phyloP scores from a whole-genome alignment of 2,113 vertebrate genomes.

The Leptosomus discolor region DNA sequence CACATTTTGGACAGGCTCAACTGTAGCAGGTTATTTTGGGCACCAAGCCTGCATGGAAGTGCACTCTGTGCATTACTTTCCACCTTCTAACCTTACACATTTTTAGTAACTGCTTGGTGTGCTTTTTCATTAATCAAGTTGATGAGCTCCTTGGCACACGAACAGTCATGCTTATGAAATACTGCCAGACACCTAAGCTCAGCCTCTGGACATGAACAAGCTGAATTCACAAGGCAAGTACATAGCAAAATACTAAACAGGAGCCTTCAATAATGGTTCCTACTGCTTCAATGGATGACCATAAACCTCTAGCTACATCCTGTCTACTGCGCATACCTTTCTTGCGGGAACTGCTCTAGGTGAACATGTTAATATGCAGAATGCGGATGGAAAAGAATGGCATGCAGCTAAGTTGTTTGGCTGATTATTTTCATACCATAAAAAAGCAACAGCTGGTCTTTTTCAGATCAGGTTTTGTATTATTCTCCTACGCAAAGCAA shows the following conservation, averaged over 20 bases:
- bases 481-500: neutral
- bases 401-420: neutral
- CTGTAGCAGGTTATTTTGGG: neutral
- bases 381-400: neutral
- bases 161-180: neutral
- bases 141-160: neutral
- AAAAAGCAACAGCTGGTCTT: neutral
- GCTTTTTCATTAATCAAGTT: neutral
- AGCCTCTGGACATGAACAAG: neutral
- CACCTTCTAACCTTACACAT: neutral
- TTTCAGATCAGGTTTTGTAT: neutral
- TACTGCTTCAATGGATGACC: neutral
- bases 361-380: neutral
- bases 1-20: neutral
- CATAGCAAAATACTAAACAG: neutral
- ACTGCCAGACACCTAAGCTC: neutral
- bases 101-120: neutral
- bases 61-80: neutral
- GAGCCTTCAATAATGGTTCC: neutral
- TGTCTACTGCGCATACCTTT: neutral
- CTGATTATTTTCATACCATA: neutral
- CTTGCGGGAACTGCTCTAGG: neutral
- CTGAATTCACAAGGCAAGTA: neutral
- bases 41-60: neutral
- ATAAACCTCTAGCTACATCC: neutral